Percentiles rank a stretch among this genome's conserved stretches.
phyloP scores from a whole-genome alignment of 2,113 vertebrate species.

The Murina feae region DNA sequence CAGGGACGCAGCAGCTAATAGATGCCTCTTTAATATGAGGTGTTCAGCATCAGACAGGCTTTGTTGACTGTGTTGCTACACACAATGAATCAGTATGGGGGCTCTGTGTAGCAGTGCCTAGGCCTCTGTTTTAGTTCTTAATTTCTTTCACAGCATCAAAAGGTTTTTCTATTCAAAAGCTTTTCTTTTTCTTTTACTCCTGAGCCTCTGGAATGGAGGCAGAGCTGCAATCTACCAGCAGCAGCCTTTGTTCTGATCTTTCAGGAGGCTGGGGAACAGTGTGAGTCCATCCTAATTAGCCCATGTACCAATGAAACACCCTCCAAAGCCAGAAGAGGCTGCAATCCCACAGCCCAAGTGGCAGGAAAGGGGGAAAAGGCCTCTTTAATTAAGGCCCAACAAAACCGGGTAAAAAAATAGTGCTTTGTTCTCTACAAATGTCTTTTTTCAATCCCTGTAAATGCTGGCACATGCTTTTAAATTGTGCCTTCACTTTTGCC shows the following conservation, averaged over 20 bases:
- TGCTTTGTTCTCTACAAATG: slow-evolving; percentile 60
- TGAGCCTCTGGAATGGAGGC: slow-evolving; percentile 68
- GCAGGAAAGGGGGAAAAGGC: slow-evolving; percentile 54
- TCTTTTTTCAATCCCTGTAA: slow-evolving; percentile 53
- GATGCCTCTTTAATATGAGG: slow-evolving; percentile 23
- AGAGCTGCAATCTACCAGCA: slow-evolving; percentile 60
- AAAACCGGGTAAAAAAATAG: slow-evolving; percentile 46
- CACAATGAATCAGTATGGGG: slow-evolving; percentile 48
- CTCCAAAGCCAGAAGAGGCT: slow-evolving; percentile 46
- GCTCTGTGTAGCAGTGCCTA: slow-evolving; percentile 34
- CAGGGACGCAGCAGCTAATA: not conserved
- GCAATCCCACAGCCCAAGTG: slow-evolving; percentile 64
- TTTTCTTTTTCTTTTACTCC: slow-evolving; percentile 65
- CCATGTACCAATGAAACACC: slow-evolving; percentile 61
- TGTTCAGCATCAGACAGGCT: slow-evolving; percentile 34
- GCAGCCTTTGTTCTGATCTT: slow-evolving; percentile 70
- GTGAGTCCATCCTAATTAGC: slow-evolving; percentile 74
- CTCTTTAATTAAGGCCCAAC: slow-evolving; percentile 73
- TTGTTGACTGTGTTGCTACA: slow-evolving; percentile 53
- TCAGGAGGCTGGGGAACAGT: slow-evolving; percentile 60
- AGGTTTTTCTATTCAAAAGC: slow-evolving; percentile 68
- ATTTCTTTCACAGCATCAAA: slow-evolving; percentile 74
- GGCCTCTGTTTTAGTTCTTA: slow-evolving; percentile 74
- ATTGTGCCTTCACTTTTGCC: slow-evolving; percentile 35
- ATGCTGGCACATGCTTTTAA: slow-evolving; percentile 64